Percentiles rank a stretch among this genome's conserved stretches.
phyloP scores from a whole-genome alignment of 2,797 vertebrate species.

The Microcaecilia unicolor region DNA sequence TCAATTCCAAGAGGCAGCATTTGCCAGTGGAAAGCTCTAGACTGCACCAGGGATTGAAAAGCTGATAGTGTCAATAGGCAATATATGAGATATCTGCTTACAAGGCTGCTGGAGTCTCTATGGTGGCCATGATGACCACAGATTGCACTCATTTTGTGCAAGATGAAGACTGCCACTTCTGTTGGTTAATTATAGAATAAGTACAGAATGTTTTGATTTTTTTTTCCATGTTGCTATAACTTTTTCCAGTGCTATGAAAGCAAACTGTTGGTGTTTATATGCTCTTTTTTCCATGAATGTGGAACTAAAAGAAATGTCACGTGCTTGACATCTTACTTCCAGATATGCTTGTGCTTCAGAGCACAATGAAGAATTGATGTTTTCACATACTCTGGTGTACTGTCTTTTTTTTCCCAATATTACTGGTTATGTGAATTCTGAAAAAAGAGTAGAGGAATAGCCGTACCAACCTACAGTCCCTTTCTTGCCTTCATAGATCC shows the following conservation, averaged over 20 bases:
- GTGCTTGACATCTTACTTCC: constrained; percentile 12
- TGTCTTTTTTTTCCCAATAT: not conserved
- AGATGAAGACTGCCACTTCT: constrained; percentile 9
- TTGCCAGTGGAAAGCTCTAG: constrained; percentile 94
- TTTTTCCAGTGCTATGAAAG: constrained; percentile 23
- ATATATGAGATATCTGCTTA: constrained; percentile 23
- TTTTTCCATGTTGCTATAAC: not conserved
- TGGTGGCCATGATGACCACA: constrained; percentile 15
- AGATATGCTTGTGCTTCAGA: constrained; percentile 1
- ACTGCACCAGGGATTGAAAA: constrained; percentile 27
- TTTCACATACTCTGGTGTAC: not conserved
- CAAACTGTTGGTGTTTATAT: constrained; percentile 4
- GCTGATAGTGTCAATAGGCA: constrained; percentile 25
- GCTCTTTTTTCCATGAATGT: not conserved
- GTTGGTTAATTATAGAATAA: constrained; percentile 11
- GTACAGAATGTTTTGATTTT: constrained; percentile 7
- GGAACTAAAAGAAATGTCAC: constrained; percentile 7
- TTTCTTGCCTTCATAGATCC: too few relatives aligned
- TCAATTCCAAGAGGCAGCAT: constrained; percentile 96
- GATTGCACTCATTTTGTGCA: constrained; percentile 2
- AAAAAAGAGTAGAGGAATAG: too few relatives aligned
- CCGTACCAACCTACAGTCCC: too few relatives aligned
- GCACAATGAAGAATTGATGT: not conserved
- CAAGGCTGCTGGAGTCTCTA: constrained; percentile 18
- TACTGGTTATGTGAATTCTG: too few relatives aligned